Percentiles rank a stretch among this genome's conserved stretches.
phyloP scores from a whole-genome alignment of 2,888 invertebrate genomes.

The Heliconius cydno region DNA sequence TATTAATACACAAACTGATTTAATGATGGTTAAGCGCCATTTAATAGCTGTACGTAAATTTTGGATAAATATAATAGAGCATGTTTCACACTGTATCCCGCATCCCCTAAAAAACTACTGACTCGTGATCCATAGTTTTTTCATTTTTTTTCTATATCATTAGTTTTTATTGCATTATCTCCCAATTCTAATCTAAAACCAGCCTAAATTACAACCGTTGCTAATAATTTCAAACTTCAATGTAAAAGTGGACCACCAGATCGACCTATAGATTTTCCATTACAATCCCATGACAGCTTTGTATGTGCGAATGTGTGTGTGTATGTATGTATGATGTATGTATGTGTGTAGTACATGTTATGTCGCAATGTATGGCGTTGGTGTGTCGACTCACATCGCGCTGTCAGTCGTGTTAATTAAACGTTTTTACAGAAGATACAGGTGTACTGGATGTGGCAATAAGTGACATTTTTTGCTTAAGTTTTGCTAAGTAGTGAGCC shows the following conservation, averaged over 20 bases:
- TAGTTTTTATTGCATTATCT: too few relatives aligned
- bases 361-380: conserved; percentile 53
- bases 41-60: too few relatives aligned
- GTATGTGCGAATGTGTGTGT: not conserved
- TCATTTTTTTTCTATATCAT: too few relatives aligned
- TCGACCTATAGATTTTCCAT: conserved; percentile 38
- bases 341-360: conserved; percentile 40
- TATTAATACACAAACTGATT: too few relatives aligned
- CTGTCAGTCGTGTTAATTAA: conserved; percentile 82
- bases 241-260: conserved; percentile 14
- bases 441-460: conserved; percentile 57
- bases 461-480: not conserved
- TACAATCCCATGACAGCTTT: conserved; percentile 36
- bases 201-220: not conserved
- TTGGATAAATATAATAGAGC: too few relatives aligned
- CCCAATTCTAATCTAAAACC: not conserved
- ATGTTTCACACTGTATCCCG: too few relatives aligned
- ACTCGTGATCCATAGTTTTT: too few relatives aligned
- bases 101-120: too few relatives aligned
- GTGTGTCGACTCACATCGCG: conserved; percentile 63
- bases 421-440: conserved; percentile 62
- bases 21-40: too few relatives aligned
- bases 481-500: not conserved
- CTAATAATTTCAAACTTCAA: not conserved
- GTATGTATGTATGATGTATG: conserved; percentile 1